Conservation (phyloP, 2,888 invertebrate species). For the Branchinecta sandiegonensis region DNA sequence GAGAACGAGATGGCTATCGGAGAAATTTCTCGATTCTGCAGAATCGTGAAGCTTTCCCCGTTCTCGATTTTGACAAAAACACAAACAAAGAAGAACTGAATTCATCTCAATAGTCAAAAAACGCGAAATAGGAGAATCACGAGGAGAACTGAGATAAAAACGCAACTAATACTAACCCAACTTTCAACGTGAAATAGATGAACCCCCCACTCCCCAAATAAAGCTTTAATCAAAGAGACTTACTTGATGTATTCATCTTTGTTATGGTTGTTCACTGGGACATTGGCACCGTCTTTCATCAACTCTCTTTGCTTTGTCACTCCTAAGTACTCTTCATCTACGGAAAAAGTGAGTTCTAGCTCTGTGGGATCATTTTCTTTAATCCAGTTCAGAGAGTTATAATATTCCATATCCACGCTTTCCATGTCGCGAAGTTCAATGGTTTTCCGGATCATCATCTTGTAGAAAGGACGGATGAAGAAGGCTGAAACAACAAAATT, state of each 20-base stretch:
- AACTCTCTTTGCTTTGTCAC: conserved; percentile 81
- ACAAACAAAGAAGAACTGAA: too few relatives aligned
- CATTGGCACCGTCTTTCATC: conserved; percentile 76
- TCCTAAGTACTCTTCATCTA: conserved; percentile 94
- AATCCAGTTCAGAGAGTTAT: conserved; percentile 91
- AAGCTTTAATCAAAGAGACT: conserved; percentile 32
- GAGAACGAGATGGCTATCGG: background rate
- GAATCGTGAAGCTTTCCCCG: too few relatives aligned
- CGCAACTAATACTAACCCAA: too few relatives aligned
- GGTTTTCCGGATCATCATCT: conserved; percentile 94
- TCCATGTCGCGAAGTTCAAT: conserved; percentile 97
- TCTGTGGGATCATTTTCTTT: conserved; percentile 90
- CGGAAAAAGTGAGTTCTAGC: conserved; percentile 81
- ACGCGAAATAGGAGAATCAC: too few relatives aligned
- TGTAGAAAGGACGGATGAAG: conserved; percentile 98
- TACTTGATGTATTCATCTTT: conserved; percentile 94
- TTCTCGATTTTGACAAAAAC: too few relatives aligned
- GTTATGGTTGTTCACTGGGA: conserved; percentile 79
- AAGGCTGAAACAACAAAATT: conserved; percentile 51
- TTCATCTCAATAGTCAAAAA: too few relatives aligned
- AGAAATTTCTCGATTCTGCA: too few relatives aligned
- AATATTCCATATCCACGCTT: conserved; percentile 95
- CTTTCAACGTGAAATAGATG: too few relatives aligned
- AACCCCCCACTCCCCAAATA: background rate
- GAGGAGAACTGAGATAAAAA: too few relatives aligned